phyloP scores from a whole-genome alignment of 2,113 vertebrate genomes.

The Camelus dromedarius region DNA sequence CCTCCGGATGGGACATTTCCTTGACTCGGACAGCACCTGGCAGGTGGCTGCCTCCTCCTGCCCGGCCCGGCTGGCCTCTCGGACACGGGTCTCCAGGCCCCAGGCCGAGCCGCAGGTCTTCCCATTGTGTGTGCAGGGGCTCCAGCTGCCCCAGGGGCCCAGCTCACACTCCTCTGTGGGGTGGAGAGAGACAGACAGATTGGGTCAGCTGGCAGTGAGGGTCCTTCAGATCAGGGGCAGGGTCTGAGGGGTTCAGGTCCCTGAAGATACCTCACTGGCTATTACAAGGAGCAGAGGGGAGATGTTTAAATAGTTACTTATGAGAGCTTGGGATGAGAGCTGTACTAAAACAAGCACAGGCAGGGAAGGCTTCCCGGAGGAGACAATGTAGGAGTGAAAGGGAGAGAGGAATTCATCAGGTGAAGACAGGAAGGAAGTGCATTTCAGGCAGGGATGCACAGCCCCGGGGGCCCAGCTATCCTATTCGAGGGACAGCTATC shows the following conservation, averaged over 20 bases:
- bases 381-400: neutral
- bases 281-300: neutral
- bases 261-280: neutral
- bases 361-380: neutral
- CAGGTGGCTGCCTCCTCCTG: constrained; percentile 52
- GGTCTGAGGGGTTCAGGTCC: neutral
- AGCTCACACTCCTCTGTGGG: constrained; percentile 76
- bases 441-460: neutral
- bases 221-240: neutral
- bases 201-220: neutral
- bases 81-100: constrained; percentile 77
- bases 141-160: constrained; percentile 78
- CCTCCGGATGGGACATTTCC: constrained; percentile 74
- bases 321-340: neutral
- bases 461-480: neutral
- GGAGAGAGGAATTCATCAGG: neutral
- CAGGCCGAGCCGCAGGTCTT: constrained; percentile 71
- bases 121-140: constrained; percentile 64
- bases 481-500: neutral
- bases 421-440: neutral
- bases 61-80: neutral
- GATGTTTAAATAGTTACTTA: too few relatives aligned
- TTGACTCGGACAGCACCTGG: constrained; percentile 68
- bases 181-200: neutral
- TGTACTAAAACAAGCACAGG: neutral